Evolutionary conservation across 2,888 invertebrate genomes (phyloP), one percentile per base, ranked within the genome.

Genomic region (Dendrolimus pini): DNA sequence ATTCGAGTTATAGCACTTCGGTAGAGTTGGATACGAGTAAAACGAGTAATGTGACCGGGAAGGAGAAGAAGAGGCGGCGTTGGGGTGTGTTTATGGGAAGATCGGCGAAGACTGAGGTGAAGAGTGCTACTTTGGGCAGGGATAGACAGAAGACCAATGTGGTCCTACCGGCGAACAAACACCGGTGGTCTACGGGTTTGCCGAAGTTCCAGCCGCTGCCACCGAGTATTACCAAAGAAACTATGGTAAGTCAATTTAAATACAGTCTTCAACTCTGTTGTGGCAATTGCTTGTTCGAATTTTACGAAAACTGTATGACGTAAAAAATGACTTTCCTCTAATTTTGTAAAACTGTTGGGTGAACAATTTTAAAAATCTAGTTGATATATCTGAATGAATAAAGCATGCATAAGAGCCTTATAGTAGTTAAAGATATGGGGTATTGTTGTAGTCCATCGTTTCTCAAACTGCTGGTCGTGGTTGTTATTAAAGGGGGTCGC

Each of bases 141-240:
- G 94, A 94, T 62, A 91, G 93, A 64, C 89, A 89, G n/a, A 91
- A 91, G 60, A 85, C 83, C 56, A 87, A 89, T 68, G 80, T 86
- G 66, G 80, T 86, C 58, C 77, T 75, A 54, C 88, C 86, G 52
- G 84, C 91, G 12, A 92, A 92, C 69, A 91, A 92, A 66, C 93
- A 94, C 73, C 82, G 95, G 54, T 95, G 95, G 95, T 95, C 94
- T 1, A 94, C 94, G 0, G 95, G 94, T 0, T 85, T 94, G 64
- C 94, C 94, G 13, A 92, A 94, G 69, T 90, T 93, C 53, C 94
- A 94, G 75, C 95, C 95, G 7, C 83, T 95, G 59, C 95, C 95
- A 41, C 94, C 95, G 0, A 94, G 94, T 56, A 95, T 95, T 72
- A 95, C 95, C 72, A 95, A 95, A 87, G 96, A 96, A 84, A 94